A percentile compares a stretch with the other conserved stretches of the same genome.
These are phyloP conservation scores for Pseudomyrmex dendroicus DNA, from an alignment of 1,140 invertebrate genomes.

Conservation along the genomic window DNA sequence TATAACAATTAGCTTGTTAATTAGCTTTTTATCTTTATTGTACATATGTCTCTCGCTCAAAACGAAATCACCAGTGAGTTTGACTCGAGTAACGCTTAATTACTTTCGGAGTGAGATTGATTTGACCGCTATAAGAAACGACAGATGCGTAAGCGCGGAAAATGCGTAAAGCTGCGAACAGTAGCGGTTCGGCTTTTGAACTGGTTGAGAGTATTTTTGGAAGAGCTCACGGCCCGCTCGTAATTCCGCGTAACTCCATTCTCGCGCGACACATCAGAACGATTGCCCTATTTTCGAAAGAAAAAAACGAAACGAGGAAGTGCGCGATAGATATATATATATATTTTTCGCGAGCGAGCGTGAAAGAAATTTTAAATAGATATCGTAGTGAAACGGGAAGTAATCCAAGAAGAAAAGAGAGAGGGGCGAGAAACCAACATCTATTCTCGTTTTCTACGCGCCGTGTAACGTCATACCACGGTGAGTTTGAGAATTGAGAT, in stretches of 20 bases:
- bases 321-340: background rate
- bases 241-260: slow-evolving; percentile 58
- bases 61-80: no score
- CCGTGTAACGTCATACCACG: background rate
- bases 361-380: slow-evolving; percentile 29
- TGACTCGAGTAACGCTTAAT: no score
- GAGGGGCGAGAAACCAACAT: no score
- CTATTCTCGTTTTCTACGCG: slow-evolving; percentile 24
- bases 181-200: slow-evolving; percentile 64
- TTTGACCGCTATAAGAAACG: slow-evolving; percentile 32
- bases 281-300: slow-evolving; percentile 66
- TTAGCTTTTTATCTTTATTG: no score
- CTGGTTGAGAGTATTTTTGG: slow-evolving; percentile 70
- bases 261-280: slow-evolving; percentile 52
- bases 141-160: slow-evolving; percentile 10
- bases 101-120: slow-evolving; percentile 9
- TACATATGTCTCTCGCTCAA: background rate
- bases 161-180: slow-evolving; percentile 54
- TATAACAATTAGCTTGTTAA: no score
- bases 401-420: background rate
- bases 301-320: slow-evolving; percentile 47
- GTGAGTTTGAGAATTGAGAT: slow-evolving; percentile 11
- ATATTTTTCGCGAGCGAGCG: slow-evolving; percentile 13
- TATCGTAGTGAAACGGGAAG: background rate
- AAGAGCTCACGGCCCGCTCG: slow-evolving; percentile 62